These are phyloP conservation scores for Lathronympha strigana DNA, from an alignment of 2,888 invertebrate genomes.

Conservation along the genomic window DNA sequence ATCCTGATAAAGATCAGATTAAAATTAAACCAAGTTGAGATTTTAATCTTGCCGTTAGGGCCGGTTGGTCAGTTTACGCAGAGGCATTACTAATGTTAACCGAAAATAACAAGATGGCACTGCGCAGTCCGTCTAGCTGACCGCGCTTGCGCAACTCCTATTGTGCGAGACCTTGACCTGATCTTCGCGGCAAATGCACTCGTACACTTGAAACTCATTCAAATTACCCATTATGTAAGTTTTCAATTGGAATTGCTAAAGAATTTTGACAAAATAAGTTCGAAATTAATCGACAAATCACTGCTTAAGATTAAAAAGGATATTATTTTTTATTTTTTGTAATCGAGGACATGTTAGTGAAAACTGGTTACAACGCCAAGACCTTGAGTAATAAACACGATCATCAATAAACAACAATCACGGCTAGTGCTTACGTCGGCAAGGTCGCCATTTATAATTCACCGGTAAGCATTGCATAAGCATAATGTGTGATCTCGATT, in stretches of 20 bases:
- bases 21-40: too few relatives aligned
- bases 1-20: too few relatives aligned
- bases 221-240: constrained; percentile 34
- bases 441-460: constrained; percentile 39
- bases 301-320: too few relatives aligned
- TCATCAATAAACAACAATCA: constrained; percentile 39
- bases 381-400: constrained; percentile 36
- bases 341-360: background rate
- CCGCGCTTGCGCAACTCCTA: constrained; percentile 70
- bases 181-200: constrained; percentile 68
- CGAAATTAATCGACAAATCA: too few relatives aligned
- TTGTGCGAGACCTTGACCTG: constrained; percentile 76
- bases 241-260: constrained; percentile 5
- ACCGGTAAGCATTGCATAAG: constrained; percentile 36
- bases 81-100: constrained; percentile 44
- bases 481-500: constrained; percentile 27
- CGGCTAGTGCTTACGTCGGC: constrained; percentile 30
- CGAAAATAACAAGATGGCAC: constrained; percentile 55
- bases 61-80: constrained; percentile 6
- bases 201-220: constrained; percentile 62
- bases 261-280: too few relatives aligned
- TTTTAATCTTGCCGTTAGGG: background rate
- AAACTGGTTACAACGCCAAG: constrained; percentile 3
- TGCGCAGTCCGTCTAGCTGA: constrained; percentile 44
- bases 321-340: too few relatives aligned